Evolutionary conservation across 1,140 invertebrate species (phyloP).

Genomic region (Drosophila gunungcola): DNA sequence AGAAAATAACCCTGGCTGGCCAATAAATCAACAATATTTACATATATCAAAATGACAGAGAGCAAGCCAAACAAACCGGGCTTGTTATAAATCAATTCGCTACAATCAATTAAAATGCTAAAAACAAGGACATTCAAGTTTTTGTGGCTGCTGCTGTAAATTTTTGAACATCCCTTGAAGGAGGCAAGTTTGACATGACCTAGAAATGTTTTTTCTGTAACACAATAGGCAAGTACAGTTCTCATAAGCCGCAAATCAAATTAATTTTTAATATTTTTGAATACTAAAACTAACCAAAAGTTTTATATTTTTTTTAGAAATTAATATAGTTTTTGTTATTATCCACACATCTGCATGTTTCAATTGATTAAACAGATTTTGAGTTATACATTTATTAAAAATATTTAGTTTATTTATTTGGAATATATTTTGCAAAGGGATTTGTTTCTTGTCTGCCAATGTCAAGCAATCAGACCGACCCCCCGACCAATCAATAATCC

Average conservation of each 20-base stretch:
- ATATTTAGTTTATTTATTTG: no score
- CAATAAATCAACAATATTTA: conserved; percentile 49
- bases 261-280: no score
- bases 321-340: no score
- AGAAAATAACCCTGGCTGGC: conserved; percentile 32
- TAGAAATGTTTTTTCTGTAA: conserved; percentile 1
- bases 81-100: conserved; percentile 29
- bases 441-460: conserved; percentile 3
- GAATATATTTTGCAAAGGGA: no score
- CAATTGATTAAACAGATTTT: no score
- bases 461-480: conserved; percentile 17
- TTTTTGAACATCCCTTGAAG: background rate
- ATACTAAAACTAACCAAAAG: no score
- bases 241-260: background rate
- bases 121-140: conserved; percentile 12
- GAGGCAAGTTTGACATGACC: conserved; percentile 13
- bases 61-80: background rate
- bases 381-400: no score
- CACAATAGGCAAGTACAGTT: background rate
- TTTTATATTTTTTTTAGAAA: no score
- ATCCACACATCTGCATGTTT: no score
- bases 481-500: conserved; percentile 47
- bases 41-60: conserved; percentile 7
- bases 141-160: conserved; percentile 1
- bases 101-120: conserved; percentile 36